phyloP scores from a whole-genome alignment of 2,113 vertebrate species.

The Misgurnus anguillicaudatus region DNA sequence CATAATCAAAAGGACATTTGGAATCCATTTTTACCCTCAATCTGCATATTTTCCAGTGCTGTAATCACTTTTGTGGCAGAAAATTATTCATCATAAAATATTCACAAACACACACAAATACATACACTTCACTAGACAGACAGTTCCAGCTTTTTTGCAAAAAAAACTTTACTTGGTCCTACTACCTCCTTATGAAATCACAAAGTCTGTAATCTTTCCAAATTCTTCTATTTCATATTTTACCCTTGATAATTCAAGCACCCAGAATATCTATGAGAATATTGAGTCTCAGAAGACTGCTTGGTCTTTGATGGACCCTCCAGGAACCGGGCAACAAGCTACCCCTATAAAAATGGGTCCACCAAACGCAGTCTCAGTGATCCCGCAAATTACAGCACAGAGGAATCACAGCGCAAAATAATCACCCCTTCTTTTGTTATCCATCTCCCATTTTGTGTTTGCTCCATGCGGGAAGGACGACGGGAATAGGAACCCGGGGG shows the following conservation, averaged over 20 bases:
- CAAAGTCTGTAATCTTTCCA: neutral
- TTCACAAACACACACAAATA: neutral
- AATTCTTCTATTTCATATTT: neutral
- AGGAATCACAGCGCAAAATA: constrained; percentile 5
- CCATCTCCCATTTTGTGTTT: constrained; percentile 1
- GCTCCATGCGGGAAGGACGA: constrained; percentile 8
- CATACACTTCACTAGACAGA: neutral
- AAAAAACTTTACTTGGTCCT: no score
- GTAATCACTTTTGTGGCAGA: constrained; percentile 1
- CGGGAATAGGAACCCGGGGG: neutral
- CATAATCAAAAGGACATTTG: constrained; percentile 14
- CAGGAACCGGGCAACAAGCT: neutral
- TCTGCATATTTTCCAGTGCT: constrained; percentile 8
- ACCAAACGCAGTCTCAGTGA: neutral
- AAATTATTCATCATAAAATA: neutral
- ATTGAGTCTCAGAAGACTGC: neutral
- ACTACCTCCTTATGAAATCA: no score
- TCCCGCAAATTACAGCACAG: neutral
- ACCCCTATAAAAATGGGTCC: neutral
- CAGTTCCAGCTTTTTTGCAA: no score
- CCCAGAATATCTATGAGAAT: neutral
- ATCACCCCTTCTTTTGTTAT: neutral
- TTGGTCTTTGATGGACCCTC: constrained; percentile 1
- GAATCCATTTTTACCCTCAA: constrained; percentile 13
- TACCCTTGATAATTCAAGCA: neutral